Evolutionary conservation across 2,797 vertebrate species (phyloP), one percentile per base, ranked within the genome.

Genomic region (Gymnopithys bicolor): DNA sequence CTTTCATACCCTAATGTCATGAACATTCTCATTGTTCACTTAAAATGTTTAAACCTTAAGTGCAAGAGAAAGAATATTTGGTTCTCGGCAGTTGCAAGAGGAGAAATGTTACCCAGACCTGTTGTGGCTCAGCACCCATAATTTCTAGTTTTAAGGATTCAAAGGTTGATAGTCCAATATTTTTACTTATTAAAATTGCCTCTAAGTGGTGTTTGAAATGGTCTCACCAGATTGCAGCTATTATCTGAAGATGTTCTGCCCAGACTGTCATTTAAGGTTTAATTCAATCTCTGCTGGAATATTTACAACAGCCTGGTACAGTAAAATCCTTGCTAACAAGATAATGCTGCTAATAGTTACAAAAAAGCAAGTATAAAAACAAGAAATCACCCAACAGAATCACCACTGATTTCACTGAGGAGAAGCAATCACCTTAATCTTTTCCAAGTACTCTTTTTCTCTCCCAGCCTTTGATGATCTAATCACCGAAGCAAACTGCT

Each of bases 401-500:
- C 64, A 67, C 45, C 60, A 23, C 28, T 67, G 84, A 90, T 90
- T 96, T 94, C 68, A 56, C 68, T 22, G 41, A 84, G 74, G 60
- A 87, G 73, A 53, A 87, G 87, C 71, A 89, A 92, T 89, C 87
- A 92, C 64, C 62, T 58, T 62, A 52, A 83, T 63, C 51, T 66
- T 92, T 89, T 66, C 78, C 79, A 92, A 75, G 75, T 14, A 45
- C 39, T 62, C 52, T 45, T 68, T 41, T 79, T 67, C 71, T 67
- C 43, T 92, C 75, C 53, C 52, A 84, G 75, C 37, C 81, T 83
- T 78, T 87, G 69, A 93, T 86, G 91, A 92, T 59, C 73, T 88
- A 84, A 94, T 81, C 92, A 90, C 66, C 60, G 59, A 69, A 91
- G 51, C 78, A 91, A 91, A 66, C 67, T 87, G 81, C 87, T 87